Base-by-base conservation (phyloP, 2,113 vertebrate genomes). In the Coreoperca whiteheadi region DNA sequence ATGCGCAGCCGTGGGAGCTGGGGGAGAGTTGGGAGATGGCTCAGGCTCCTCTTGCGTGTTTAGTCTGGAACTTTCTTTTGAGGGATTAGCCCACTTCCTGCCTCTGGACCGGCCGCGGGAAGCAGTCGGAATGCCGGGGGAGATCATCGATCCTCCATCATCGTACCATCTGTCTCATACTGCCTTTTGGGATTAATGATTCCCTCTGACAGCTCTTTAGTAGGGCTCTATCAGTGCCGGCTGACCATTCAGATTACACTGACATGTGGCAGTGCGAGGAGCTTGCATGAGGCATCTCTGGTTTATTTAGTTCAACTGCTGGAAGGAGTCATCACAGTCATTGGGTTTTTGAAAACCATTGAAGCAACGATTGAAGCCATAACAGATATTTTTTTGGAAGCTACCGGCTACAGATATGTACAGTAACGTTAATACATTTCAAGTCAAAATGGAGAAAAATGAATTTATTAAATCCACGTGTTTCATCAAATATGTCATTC, bases 121-220 rank as follows among this genome's bases (percentile, higher is more conserved):
- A 81, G 84, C 84, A 67, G 77, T 79, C 56, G 65, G 71, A 75
- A 87, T 88, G 75, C 73, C 39, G 64, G 20, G 20, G 23, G 84
- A 89, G 72, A 68, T 75, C 90, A 93, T 94, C 89, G 92, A 95
- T 93, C 89, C 77, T 78, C 89, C 92, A 92, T 89, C 94, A 87
- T 93, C 64, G 23, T 37, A 74, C 94, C 94, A 95, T 95, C 94
- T 95, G 94, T 93, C 91, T 90, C 74, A 70, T 67, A 80, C 90
- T 87, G 89, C 84, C 87, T 91, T 90, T 87, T 89, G 88, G 93
- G 94, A 94, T 94, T 94, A 95, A 91, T 81, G 92, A 91, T 87
- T 92, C 84, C 68, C 74, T 87, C 80, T 86, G 92, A 92, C 89
- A 87, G 89, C 92, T 92, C 90, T 93, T 92, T 86, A 91, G 86